phyloP scores from a whole-genome alignment of 53 echinoderm and acorn worm genomes.

The Arbacia lixula region DNA sequence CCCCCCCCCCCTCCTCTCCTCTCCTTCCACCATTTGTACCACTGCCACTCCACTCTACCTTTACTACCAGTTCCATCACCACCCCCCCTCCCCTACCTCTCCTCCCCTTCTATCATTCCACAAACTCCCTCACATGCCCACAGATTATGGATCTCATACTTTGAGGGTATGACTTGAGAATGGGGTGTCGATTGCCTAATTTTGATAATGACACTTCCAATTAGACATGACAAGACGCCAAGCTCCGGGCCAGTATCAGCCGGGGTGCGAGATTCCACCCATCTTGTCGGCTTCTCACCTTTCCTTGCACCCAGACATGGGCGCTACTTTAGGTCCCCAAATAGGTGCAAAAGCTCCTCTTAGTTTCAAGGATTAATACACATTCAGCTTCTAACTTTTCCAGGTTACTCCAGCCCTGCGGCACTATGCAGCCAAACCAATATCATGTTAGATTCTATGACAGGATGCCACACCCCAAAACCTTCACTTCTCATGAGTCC shows the following conservation, averaged over 20 bases:
- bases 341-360: too few relatives aligned
- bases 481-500: too few relatives aligned
- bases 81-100: slow-evolving; percentile 12
- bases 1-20: background rate
- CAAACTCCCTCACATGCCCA: slow-evolving; percentile 1
- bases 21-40: background rate
- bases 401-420: too few relatives aligned
- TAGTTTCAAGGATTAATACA: too few relatives aligned
- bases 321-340: too few relatives aligned
- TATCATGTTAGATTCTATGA: too few relatives aligned
- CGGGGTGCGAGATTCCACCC: slow-evolving; percentile 24
- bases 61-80: slow-evolving; percentile 34
- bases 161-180: slow-evolving; percentile 23
- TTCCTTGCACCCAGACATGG: too few relatives aligned
- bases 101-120: slow-evolving; percentile 23
- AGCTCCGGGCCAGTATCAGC: background rate
- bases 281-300: too few relatives aligned
- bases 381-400: too few relatives aligned
- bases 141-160: background rate
- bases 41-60: slow-evolving; percentile 30
- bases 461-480: too few relatives aligned
- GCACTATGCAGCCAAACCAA: too few relatives aligned
- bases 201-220: slow-evolving; percentile 54
- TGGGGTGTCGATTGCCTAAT: slow-evolving; percentile 43
- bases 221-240: slow-evolving; percentile 12